phyloP scores from a whole-genome alignment of 2,113 vertebrate species.

The Amphiprion percula region DNA sequence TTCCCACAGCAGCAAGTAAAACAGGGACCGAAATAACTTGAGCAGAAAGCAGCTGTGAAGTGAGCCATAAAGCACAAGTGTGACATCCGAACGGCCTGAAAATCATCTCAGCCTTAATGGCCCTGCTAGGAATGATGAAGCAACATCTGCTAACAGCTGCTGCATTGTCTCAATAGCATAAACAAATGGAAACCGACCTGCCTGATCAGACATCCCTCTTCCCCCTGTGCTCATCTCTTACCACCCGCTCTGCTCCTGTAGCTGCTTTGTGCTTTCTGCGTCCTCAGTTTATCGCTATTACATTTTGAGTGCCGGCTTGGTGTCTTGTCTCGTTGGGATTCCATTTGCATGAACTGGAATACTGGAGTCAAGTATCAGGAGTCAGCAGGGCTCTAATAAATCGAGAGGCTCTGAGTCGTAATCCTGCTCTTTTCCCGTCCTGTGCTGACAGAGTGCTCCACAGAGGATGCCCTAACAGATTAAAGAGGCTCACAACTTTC shows the following conservation, averaged over 20 bases:
- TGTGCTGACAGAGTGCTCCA: constrained; percentile 60
- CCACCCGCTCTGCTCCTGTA: background rate
- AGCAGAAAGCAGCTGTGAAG: constrained; percentile 39
- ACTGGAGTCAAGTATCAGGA: constrained; percentile 46
- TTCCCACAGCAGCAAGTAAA: constrained; percentile 1
- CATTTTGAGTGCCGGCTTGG: constrained; percentile 23
- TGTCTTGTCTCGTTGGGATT: constrained; percentile 20
- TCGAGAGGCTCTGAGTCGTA: constrained; percentile 59
- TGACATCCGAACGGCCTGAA: constrained; percentile 51
- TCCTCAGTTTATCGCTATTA: constrained; percentile 28
- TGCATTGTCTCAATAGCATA: constrained; percentile 15
- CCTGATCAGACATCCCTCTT: constrained; percentile 11
- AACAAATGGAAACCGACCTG: constrained; percentile 43
- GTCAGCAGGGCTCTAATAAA: constrained; percentile 62
- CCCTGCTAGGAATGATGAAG: constrained; percentile 37
- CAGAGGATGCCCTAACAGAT: constrained; percentile 64
- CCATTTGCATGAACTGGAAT: constrained; percentile 56
- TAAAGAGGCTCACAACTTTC: constrained; percentile 55
- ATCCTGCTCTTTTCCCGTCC: constrained; percentile 48
- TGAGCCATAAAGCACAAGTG: constrained; percentile 60
- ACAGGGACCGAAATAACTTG: constrained; percentile 27
- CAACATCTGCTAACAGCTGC: constrained; percentile 53
- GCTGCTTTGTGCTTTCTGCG: constrained; percentile 8
- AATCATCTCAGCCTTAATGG: constrained; percentile 60
- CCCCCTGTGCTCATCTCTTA: background rate